phyloP scores from a whole-genome alignment of 2,797 vertebrate genomes.

The Austrolebias charrua region DNA sequence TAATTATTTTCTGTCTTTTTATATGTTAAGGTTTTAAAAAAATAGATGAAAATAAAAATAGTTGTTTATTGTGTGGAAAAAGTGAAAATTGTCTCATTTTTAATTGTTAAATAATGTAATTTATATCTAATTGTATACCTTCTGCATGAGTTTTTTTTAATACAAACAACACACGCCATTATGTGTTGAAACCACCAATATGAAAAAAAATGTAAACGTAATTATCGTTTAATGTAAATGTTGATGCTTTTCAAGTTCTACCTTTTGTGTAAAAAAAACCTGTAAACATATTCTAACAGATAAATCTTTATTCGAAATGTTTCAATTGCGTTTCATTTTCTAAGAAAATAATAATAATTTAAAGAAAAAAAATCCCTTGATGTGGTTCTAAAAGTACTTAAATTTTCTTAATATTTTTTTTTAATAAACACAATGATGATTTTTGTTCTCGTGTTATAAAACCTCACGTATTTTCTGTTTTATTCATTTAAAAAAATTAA shows the following conservation, averaged over 20 bases:
- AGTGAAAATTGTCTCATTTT: not conserved
- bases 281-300: no score
- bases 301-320: not conserved
- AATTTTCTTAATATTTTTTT: not conserved
- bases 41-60: slow-evolving; percentile 34
- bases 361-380: no score
- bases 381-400: not conserved
- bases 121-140: not conserved
- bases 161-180: no score
- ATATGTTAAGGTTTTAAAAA: slow-evolving; percentile 29
- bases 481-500: not conserved
- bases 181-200: no score
- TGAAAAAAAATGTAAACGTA: no score
- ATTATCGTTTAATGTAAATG: no score
- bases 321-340: not conserved
- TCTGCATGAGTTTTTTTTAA: no score
- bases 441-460: slow-evolving; percentile 21
- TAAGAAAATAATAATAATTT: no score
- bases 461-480: not conserved
- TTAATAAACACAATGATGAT: no score
- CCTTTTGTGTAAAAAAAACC: no score
- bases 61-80: slow-evolving; percentile 13
- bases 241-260: no score
- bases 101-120: not conserved
- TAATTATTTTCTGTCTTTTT: slow-evolving; percentile 7